Evolutionary conservation across 2,888 invertebrate species (phyloP).

Genomic region (Diabrotica balteata): DNA sequence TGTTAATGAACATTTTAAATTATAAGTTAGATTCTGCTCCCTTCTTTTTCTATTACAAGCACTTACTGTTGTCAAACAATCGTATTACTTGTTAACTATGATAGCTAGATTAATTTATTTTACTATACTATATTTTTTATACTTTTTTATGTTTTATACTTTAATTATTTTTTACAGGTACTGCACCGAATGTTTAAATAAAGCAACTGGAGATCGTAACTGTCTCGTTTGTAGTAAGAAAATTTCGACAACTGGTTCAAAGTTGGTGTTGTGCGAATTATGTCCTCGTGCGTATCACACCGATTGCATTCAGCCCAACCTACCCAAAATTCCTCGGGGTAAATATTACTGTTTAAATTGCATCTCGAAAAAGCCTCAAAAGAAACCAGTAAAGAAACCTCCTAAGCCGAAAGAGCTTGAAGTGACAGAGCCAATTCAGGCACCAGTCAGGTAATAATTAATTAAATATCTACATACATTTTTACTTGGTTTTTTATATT

Average conservation of each 20-base stretch:
- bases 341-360: constrained; percentile 82
- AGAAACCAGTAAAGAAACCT: constrained; percentile 66
- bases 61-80: too few relatives aligned
- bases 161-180: constrained; percentile 68
- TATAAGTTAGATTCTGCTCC: too few relatives aligned
- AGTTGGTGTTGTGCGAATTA: constrained; percentile 85
- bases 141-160: too few relatives aligned
- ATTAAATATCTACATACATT: not conserved
- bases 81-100: too few relatives aligned
- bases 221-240: constrained; percentile 93
- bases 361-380: constrained; percentile 80
- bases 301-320: constrained; percentile 89
- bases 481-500: constrained; percentile 7
- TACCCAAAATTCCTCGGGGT: constrained; percentile 71
- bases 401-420: constrained; percentile 65
- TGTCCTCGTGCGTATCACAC: constrained; percentile 93
- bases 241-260: constrained; percentile 61
- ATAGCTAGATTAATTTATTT: too few relatives aligned
- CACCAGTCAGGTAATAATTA: constrained; percentile 61
- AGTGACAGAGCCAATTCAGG: constrained; percentile 62
- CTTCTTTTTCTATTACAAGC: too few relatives aligned
- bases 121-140: too few relatives aligned
- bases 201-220: constrained; percentile 89
- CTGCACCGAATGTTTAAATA: constrained; percentile 94
- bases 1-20: too few relatives aligned